Conservation (phyloP, 2,888 invertebrate species). For the Lycia hirtaria region DNA sequence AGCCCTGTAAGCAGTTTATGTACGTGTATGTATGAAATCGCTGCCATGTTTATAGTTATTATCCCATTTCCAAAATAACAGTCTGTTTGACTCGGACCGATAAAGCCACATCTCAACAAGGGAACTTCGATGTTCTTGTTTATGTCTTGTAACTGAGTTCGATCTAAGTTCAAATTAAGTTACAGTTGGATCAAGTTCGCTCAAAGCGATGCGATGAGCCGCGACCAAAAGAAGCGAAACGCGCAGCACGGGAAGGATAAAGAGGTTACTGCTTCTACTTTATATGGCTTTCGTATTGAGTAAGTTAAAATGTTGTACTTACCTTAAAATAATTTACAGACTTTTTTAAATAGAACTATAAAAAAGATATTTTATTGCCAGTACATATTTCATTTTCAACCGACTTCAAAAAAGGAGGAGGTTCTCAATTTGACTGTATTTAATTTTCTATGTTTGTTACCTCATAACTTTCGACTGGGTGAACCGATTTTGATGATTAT, state of each 20-base stretch:
- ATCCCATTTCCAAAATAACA: background rate
- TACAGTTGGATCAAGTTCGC: conserved; percentile 45
- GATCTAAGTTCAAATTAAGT: conserved; percentile 42
- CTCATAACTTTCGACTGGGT: too few species aligned
- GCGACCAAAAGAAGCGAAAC: conserved; percentile 46
- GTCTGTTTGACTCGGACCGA: conserved; percentile 2
- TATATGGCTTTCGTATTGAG: conserved; percentile 11
- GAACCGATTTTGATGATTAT: too few species aligned
- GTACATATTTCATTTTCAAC: too few species aligned
- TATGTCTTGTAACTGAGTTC: conserved; percentile 27
- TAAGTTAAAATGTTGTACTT: background rate
- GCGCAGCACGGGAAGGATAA: conserved; percentile 44
- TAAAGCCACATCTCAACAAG: conserved; percentile 12
- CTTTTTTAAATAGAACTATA: too few species aligned
- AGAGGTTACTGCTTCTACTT: conserved; percentile 46
- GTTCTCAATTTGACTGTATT: too few species aligned
- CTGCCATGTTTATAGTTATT: too few species aligned
- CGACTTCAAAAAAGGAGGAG: too few species aligned
- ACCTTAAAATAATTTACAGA: background rate
- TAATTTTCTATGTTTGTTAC: too few species aligned
- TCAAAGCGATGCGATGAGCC: conserved; percentile 49
- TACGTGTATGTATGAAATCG: too few species aligned
- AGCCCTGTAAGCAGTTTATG: too few species aligned
- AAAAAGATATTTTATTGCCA: too few species aligned
- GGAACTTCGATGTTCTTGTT: conserved; percentile 33